phyloP scores from a whole-genome alignment of 2,797 vertebrate species.

The Glyptemys insculpta region DNA sequence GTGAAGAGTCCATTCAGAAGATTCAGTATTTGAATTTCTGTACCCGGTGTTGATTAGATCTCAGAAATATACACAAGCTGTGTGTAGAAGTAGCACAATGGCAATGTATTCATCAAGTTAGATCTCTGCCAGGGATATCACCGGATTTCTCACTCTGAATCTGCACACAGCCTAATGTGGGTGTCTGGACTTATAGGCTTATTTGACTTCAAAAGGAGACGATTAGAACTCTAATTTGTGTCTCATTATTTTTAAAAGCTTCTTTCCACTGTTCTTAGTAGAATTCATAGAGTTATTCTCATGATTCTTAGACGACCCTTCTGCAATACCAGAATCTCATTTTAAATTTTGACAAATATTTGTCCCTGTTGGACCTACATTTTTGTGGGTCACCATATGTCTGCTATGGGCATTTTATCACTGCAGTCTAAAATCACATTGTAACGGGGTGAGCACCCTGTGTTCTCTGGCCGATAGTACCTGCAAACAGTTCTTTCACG shows the following conservation, averaged over 20 bases:
- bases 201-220: background rate
- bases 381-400: background rate
- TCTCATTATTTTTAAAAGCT: conserved; percentile 8
- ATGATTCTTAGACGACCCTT: background rate
- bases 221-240: background rate
- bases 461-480: no score
- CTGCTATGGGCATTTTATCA: background rate
- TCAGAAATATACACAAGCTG: no score
- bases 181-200: background rate
- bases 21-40: no score
- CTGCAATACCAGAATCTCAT: background rate
- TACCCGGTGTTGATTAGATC: no score
- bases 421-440: background rate
- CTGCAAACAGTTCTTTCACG: no score
- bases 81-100: no score
- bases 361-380: background rate
- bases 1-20: no score
- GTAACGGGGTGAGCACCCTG: no score
- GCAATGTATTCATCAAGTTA: background rate
- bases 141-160: background rate
- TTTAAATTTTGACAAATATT: conserved; percentile 19
- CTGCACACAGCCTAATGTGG: background rate
- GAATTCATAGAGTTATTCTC: background rate
- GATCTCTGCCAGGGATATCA: background rate
- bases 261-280: background rate